These are phyloP conservation scores for Sanderia malayensis DNA, from an alignment of 30 jellyfish, hydroid and myxozoan genomes.

Conservation along the genomic window DNA sequence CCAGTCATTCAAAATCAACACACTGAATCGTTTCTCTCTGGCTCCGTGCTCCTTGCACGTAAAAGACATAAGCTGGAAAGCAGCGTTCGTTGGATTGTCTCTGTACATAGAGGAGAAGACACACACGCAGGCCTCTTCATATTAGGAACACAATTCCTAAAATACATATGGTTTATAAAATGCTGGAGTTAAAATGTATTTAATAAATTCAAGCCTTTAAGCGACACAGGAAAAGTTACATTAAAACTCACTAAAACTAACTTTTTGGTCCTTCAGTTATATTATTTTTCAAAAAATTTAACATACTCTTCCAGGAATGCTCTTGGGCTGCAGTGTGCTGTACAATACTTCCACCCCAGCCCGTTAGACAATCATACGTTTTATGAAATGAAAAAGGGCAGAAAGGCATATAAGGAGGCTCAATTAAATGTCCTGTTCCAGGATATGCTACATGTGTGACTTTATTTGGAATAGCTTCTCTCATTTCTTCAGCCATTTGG, in stretches of 20 bases:
- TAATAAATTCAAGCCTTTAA: too few relatives aligned
- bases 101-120: too few relatives aligned
- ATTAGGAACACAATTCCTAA: too few relatives aligned
- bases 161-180: too few relatives aligned
- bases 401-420: conserved; percentile 54
- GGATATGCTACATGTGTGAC: conserved; percentile 16
- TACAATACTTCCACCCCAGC: conserved; percentile 47
- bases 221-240: too few relatives aligned
- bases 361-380: neutral
- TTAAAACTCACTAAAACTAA: neutral
- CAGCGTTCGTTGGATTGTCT: too few relatives aligned
- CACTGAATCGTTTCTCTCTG: too few relatives aligned
- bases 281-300: neutral
- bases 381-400: conserved; percentile 23
- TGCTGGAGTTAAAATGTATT: too few relatives aligned
- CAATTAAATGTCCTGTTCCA: conserved; percentile 63
- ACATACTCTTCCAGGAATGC: conserved; percentile 45
- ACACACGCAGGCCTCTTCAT: too few relatives aligned
- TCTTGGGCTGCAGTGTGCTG: conserved; percentile 47
- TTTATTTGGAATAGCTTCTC: neutral
- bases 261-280: neutral
- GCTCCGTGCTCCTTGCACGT: too few relatives aligned
- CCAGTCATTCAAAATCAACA: too few relatives aligned
- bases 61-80: too few relatives aligned
- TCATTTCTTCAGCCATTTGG: neutral